phyloP scores from a whole-genome alignment of 64 coral and sea anemone species.

The Hydrozoanthus tunicans region DNA sequence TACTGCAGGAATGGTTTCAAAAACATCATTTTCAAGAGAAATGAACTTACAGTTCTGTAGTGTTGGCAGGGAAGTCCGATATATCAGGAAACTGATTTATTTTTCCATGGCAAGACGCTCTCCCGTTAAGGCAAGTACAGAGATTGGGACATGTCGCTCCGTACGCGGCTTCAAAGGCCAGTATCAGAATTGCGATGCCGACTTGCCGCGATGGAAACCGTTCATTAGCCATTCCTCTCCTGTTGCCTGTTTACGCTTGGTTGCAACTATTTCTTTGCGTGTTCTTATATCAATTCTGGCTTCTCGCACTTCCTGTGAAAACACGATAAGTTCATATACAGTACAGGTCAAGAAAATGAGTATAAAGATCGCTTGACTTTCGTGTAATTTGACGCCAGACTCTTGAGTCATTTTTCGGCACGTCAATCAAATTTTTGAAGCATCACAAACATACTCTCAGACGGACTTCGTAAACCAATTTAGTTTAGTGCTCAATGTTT shows the following conservation, averaged over 20 bases:
- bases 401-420: constrained; percentile 9
- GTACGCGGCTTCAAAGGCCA: neutral
- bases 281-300: neutral
- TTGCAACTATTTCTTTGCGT: constrained; percentile 19
- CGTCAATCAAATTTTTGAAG: constrained; percentile 28
- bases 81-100: constrained; percentile 12
- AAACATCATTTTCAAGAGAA: too few species aligned
- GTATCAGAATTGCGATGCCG: neutral
- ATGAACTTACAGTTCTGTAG: constrained; percentile 46
- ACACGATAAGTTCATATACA: neutral
- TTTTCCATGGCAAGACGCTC: neutral
- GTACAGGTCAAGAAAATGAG: neutral
- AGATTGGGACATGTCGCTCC: neutral
- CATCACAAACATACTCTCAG: constrained; percentile 9
- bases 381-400: constrained; percentile 25
- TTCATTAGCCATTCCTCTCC: neutral
- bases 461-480: neutral
- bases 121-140: constrained; percentile 23
- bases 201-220: neutral
- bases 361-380: constrained; percentile 23
- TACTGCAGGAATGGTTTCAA: too few species aligned
- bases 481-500: neutral
- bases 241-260: neutral
- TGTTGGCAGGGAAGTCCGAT: constrained; percentile 1
- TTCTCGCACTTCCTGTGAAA: constrained; percentile 15